A percentile compares a stretch with the other conserved stretches of the same genome.
These are phyloP conservation scores for Camponotus vicinus DNA, from an alignment of 1,140 invertebrate species.

Conservation along the genomic window DNA sequence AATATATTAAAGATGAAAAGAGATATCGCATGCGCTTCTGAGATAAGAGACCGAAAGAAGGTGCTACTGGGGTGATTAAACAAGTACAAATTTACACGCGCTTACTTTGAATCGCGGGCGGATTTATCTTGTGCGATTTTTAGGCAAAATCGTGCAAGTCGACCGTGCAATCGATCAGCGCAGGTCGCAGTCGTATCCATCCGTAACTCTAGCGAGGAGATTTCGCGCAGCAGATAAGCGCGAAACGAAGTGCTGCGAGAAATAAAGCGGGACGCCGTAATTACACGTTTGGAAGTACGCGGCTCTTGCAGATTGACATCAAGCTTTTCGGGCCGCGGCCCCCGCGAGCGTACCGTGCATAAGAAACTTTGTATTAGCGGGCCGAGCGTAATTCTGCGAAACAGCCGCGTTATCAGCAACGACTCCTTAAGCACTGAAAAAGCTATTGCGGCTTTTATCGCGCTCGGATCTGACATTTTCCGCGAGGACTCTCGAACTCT, in stretches of 20 bases:
- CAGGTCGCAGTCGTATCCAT: constrained; percentile 38
- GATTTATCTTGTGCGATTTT: constrained; percentile 5
- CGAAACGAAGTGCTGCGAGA: constrained; percentile 54
- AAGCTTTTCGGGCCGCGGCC: constrained; percentile 43
- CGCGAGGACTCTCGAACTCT: constrained; percentile 53
- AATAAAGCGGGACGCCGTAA: constrained; percentile 62
- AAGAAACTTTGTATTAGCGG: constrained; percentile 54
- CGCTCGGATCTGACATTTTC: constrained; percentile 51
- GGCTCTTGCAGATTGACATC: constrained; percentile 60
- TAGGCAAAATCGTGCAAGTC: constrained; percentile 14
- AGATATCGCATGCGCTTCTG: not conserved
- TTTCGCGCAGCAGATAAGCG: constrained; percentile 58
- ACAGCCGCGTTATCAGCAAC: constrained; percentile 50
- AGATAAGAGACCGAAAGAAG: not conserved
- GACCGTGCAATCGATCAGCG: not conserved
- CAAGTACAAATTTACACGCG: not conserved
- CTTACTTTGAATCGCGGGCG: not conserved
- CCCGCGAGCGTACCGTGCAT: constrained; percentile 48
- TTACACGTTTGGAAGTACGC: constrained; percentile 61
- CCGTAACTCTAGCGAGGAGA: constrained; percentile 28
- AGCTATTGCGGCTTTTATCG: constrained; percentile 51
- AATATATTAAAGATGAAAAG: not conserved
- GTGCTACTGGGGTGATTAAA: not conserved
- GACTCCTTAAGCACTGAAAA: constrained; percentile 48
- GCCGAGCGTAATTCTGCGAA: constrained; percentile 47